These are phyloP conservation scores for Mylabris phalerata DNA, from an alignment of 1,140 invertebrate genomes.

Conservation along the genomic window DNA sequence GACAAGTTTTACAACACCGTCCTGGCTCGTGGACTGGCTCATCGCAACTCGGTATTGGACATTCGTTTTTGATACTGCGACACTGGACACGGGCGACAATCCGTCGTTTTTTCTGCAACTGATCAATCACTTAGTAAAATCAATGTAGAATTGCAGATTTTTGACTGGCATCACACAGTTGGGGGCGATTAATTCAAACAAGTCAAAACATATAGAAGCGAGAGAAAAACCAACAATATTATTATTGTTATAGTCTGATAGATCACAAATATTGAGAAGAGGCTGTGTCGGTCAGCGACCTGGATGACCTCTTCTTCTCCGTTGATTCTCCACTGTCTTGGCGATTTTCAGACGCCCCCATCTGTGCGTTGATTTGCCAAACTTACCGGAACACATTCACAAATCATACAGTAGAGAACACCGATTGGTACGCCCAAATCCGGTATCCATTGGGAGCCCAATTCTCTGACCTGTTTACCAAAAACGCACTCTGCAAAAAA, in stretches of 20 bases:
- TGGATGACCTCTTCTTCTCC: slow-evolving; percentile 24
- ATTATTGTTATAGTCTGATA: background rate
- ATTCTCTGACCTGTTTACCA: slow-evolving; percentile 74
- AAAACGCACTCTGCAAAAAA: slow-evolving; percentile 74
- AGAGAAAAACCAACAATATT: background rate
- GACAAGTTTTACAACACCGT: slow-evolving; percentile 84
- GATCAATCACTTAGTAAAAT: slow-evolving; percentile 22
- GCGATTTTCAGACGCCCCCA: slow-evolving; percentile 20
- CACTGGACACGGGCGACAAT: slow-evolving; percentile 80
- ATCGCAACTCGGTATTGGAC: slow-evolving; percentile 75
- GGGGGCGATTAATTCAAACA: background rate
- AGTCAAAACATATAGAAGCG: too few relatives aligned
- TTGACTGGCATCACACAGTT: background rate
- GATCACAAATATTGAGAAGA: background rate
- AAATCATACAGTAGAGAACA: slow-evolving; percentile 87
- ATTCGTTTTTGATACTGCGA: slow-evolving; percentile 84
- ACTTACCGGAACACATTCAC: slow-evolving; percentile 87
- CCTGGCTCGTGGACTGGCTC: slow-evolving; percentile 78
- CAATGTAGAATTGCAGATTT: too few relatives aligned
- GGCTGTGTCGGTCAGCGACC: slow-evolving; percentile 25
- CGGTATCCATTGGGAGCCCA: slow-evolving; percentile 83
- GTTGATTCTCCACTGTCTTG: too few relatives aligned
- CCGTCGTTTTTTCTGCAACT: slow-evolving; percentile 83
- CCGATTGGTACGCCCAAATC: slow-evolving; percentile 86
- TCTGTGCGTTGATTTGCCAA: background rate